Base-by-base conservation (phyloP, 2,113 vertebrate genomes). In the Corvus cornix region DNA sequence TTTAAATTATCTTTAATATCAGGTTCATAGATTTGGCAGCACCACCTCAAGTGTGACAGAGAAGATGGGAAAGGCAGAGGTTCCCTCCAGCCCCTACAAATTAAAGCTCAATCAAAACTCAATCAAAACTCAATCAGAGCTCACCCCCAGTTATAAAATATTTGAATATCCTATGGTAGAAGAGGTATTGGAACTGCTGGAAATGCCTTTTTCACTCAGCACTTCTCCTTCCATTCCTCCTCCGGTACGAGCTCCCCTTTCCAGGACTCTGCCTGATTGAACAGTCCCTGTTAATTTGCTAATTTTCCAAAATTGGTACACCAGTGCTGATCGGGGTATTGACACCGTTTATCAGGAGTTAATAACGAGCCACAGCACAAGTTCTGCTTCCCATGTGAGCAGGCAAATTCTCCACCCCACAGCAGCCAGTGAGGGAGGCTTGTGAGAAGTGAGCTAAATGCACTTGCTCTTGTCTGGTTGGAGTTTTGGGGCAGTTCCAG, bases 341-440 rank as follows among this genome's bases (percentile, higher is more conserved):
- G 95, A 44, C 93, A 66, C 33, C 58, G 90, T 94, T 97, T 88
- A 94, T 97, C 97, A 90, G 94, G 64, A 90, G 73, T 44, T 59
- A 37, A 80, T 52, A 76, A 83, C 10, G 55, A 97, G 53, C 82
- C 96, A 77, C 93, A 87, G 83, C 86, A 78, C 55, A 87, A 77
- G 73, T 84, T 66, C 48, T 89, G 82, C 92, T 90, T 66, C 87
- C 93, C 77, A 4, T 13, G 67, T 62, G 77, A 87, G 85, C 88
- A 84, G 96, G 85, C 51, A 89, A 75, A 64, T 24, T 58, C 20
- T 87, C 68, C 90, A 55, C 51, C 88, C 85, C 90, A 74, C 26
- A 48, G 94, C 91, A 94, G 94, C 75, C 89, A 72, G 77, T 79
- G 92, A 89, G 81, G 37, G 53, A 93, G 74, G 62, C 46, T 83